Evolutionary conservation across 2,888 invertebrate species (phyloP).

Genomic region (Pilophorus perplexus): DNA sequence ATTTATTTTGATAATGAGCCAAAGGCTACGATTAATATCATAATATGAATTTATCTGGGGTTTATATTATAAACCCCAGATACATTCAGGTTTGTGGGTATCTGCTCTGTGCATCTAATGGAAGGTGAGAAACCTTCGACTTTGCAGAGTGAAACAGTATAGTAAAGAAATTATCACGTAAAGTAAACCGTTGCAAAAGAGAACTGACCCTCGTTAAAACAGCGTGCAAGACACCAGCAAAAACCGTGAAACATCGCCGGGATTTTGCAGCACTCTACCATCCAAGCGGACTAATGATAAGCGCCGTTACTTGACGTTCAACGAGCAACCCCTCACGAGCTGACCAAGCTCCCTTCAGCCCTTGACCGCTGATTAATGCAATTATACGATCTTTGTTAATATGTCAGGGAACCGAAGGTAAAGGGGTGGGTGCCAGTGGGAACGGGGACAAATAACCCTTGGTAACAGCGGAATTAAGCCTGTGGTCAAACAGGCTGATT

Average conservation of each 20-base stretch:
- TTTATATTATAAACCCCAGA: too few relatives aligned
- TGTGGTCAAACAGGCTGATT: slow-evolving; percentile 35
- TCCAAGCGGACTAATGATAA: slow-evolving; percentile 7
- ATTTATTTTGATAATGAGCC: too few relatives aligned
- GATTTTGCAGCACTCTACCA: neutral
- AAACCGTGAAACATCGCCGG: neutral
- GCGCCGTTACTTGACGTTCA: slow-evolving; percentile 17
- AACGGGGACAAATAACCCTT: slow-evolving; percentile 29
- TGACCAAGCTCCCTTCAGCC: slow-evolving; percentile 10
- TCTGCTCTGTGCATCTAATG: too few relatives aligned
- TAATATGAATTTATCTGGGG: too few relatives aligned
- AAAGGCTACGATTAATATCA: too few relatives aligned
- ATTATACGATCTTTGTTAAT: slow-evolving; percentile 33
- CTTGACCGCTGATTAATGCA: slow-evolving; percentile 33
- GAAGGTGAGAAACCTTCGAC: too few relatives aligned
- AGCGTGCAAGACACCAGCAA: too few relatives aligned
- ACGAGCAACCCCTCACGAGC: slow-evolving; percentile 7
- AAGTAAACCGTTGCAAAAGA: too few relatives aligned
- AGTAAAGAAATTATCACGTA: too few relatives aligned
- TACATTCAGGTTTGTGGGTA: too few relatives aligned
- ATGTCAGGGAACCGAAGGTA: slow-evolving; percentile 6
- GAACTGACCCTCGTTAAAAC: too few relatives aligned
- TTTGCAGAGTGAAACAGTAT: too few relatives aligned
- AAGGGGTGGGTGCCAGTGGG: neutral
- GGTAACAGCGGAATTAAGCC: slow-evolving; percentile 30